Evolutionary conservation across 1,140 invertebrate genomes (phyloP).

Genomic region (Hydropsyche tenuis): DNA sequence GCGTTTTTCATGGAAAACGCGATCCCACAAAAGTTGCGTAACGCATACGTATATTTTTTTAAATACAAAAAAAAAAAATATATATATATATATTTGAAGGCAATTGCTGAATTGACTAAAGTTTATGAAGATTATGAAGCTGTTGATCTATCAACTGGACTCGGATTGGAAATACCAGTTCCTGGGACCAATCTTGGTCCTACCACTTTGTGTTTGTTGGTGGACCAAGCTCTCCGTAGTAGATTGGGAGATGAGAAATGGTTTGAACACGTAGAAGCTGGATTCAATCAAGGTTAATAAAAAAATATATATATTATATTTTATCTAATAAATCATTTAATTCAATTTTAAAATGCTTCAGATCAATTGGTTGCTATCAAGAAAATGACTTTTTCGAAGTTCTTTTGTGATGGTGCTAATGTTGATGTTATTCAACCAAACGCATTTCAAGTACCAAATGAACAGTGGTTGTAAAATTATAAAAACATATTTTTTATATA

Average conservation of each 20-base stretch:
- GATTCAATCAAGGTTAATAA: neutral
- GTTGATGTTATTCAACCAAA: neutral
- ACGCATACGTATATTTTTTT: too few species aligned
- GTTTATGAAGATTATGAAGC: neutral
- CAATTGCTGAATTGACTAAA: neutral
- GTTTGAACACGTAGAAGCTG: constrained; percentile 21
- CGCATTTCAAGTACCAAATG: neutral
- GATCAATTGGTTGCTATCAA: constrained; percentile 1
- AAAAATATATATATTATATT: neutral
- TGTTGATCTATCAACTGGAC: constrained; percentile 10
- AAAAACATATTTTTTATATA: too few species aligned
- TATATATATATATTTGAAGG: too few species aligned
- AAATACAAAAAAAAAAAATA: too few species aligned
- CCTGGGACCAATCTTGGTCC: neutral
- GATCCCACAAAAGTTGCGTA: too few species aligned
- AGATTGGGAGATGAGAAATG: constrained; percentile 8
- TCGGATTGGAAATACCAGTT: neutral
- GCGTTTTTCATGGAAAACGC: too few species aligned
- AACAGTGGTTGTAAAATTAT: neutral
- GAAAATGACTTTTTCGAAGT: neutral
- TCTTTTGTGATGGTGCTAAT: neutral
- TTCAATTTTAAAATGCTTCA: neutral
- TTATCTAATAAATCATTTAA: neutral
- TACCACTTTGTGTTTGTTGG: neutral
- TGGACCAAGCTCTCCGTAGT: constrained; percentile 3